phyloP scores from a whole-genome alignment of 2,797 vertebrate species.

The Erpetoichthys calabaricus region DNA sequence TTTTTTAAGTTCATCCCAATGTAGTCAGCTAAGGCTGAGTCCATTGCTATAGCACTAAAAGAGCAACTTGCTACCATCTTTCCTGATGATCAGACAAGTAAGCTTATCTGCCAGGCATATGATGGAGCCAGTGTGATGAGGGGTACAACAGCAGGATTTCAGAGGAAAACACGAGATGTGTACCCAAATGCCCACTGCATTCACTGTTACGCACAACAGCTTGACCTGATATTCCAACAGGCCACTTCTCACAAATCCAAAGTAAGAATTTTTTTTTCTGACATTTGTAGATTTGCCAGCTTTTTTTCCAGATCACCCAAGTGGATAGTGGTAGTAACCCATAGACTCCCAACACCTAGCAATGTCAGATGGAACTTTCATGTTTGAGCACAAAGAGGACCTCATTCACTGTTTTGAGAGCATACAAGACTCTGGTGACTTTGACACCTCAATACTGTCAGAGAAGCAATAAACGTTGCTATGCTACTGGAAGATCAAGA shows the following conservation, averaged over 20 bases:
- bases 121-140: constrained; percentile 15
- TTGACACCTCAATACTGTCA: no score
- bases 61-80: constrained; percentile 10
- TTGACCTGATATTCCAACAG: no score
- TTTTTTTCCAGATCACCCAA: constrained; percentile 11
- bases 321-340: no score
- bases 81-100: constrained; percentile 12
- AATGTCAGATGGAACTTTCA: no score
- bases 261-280: constrained; percentile 11
- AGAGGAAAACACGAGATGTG: constrained; percentile 14
- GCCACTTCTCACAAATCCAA: constrained; percentile 12
- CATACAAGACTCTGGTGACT: no score
- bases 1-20: constrained; percentile 14
- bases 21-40: constrained; percentile 9
- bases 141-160: constrained; percentile 11
- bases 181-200: constrained; percentile 18
- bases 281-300: constrained; percentile 16
- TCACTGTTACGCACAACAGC: constrained; percentile 15
- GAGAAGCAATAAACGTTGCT: no score
- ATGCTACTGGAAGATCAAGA: no score
- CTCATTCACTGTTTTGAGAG: no score
- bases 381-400: no score
- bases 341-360: no score
- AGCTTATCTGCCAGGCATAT: constrained; percentile 13
- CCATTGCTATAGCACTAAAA: constrained; percentile 11